A percentile compares a stretch with the other conserved stretches of the same genome.
These are phyloP conservation scores for Hecatera dysodea DNA, from an alignment of 2,888 invertebrate species.

Conservation along the genomic window DNA sequence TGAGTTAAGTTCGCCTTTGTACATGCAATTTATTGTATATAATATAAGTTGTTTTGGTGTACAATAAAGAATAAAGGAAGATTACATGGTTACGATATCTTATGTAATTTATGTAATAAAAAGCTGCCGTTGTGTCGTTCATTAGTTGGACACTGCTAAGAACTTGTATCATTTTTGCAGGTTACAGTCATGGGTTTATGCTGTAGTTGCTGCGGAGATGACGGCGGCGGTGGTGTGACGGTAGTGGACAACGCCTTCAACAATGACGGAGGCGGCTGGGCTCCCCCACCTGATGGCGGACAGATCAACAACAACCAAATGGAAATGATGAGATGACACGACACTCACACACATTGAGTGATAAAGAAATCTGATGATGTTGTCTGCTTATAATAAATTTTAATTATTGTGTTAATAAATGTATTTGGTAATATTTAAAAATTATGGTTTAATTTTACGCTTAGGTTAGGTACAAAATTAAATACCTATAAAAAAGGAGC, in stretches of 20 bases:
- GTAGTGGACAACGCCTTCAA: constrained; percentile 69
- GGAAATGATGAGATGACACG: constrained; percentile 62
- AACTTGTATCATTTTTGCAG: constrained; percentile 20
- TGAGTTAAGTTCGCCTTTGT: no score
- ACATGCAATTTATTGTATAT: no score
- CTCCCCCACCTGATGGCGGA: constrained; percentile 61
- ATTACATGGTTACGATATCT: no score
- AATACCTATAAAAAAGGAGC: not conserved
- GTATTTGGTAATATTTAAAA: constrained; percentile 11
- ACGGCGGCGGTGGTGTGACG: constrained; percentile 66
- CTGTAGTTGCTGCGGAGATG: constrained; percentile 69
- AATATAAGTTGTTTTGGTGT: no score
- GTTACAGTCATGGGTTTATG: constrained; percentile 74
- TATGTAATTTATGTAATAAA: no score
- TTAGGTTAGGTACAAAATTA: no score
- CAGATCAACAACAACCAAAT: constrained; percentile 65
- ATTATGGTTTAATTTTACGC: not conserved
- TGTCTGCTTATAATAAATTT: constrained; percentile 19
- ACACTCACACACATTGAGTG: constrained; percentile 35
- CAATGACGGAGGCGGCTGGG: constrained; percentile 49
- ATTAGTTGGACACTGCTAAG: no score
- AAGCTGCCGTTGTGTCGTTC: no score
- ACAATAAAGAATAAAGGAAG: no score
- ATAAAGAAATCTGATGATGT: constrained; percentile 13
- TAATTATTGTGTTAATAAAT: constrained; percentile 12